phyloP scores from a whole-genome alignment of 2,113 vertebrate genomes.

The Uria lomvia region DNA sequence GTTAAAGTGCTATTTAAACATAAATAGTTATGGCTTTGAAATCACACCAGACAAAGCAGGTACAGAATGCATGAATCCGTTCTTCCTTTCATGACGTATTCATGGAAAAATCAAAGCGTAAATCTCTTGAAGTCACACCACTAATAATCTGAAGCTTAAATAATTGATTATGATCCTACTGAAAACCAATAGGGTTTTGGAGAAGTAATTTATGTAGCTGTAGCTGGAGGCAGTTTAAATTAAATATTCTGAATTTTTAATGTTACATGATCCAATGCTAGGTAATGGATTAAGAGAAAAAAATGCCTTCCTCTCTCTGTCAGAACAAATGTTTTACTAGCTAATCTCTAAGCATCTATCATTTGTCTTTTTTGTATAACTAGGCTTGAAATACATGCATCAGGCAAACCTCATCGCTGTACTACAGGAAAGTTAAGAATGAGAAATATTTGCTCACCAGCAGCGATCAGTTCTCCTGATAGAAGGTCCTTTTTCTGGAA shows the following conservation, averaged over 20 bases:
- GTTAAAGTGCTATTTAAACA: background rate
- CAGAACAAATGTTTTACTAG: background rate
- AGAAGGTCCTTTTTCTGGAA: conserved; percentile 18
- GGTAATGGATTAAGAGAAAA: background rate
- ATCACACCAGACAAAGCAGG: background rate
- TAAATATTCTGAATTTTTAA: background rate
- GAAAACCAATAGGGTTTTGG: background rate
- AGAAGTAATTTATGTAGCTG: background rate
- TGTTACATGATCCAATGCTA: background rate
- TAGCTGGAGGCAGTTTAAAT: background rate
- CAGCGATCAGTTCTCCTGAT: background rate
- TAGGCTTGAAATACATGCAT: background rate
- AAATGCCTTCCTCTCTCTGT: background rate
- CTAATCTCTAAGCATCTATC: background rate
- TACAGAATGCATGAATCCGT: background rate
- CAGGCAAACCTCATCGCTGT: background rate
- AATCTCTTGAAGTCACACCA: background rate
- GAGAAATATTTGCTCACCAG: conserved; percentile 67
- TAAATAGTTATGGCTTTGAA: background rate
- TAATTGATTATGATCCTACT: background rate
- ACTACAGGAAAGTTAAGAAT: conserved; percentile 10
- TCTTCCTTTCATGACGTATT: background rate
- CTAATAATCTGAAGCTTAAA: background rate
- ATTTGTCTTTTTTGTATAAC: background rate
- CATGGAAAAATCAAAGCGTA: background rate